Conservation (phyloP, 2,113 vertebrate species). For the Trichechus manatus region DNA sequence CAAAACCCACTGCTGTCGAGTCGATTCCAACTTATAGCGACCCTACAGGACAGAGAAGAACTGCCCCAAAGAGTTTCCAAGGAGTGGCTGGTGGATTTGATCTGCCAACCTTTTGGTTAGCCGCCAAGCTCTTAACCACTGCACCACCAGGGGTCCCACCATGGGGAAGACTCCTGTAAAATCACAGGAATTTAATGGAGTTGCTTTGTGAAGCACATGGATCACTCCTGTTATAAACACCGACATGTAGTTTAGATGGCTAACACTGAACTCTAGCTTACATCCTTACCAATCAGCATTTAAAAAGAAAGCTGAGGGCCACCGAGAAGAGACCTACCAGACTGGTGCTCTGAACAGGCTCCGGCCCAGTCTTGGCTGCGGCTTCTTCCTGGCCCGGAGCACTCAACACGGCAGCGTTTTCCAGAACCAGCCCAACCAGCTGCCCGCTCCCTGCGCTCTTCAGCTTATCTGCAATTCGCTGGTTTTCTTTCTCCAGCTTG, state of each 20-base stretch:
- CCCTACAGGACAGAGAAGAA: too few species aligned
- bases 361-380: conserved; percentile 83
- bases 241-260: not conserved
- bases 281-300: not conserved
- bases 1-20: too few species aligned
- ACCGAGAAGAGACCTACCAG: conserved; percentile 88
- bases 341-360: conserved; percentile 89
- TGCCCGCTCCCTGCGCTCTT: conserved; percentile 83
- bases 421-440: conserved; percentile 79
- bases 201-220: not conserved
- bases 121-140: too few species aligned
- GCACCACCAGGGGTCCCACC: not conserved
- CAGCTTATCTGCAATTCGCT: conserved; percentile 91
- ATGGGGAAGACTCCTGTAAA: not conserved
- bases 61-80: too few species aligned
- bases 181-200: not conserved
- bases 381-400: conserved; percentile 81
- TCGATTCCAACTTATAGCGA: too few species aligned
- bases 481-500: conserved; percentile 96
- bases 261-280: not conserved
- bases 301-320: not conserved
- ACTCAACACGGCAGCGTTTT: conserved; percentile 55
- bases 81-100: too few species aligned
- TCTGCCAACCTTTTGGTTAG: too few species aligned
- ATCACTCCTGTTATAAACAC: not conserved